phyloP scores from a whole-genome alignment of 2,888 invertebrate species.

The Coelopa pilipes region DNA sequence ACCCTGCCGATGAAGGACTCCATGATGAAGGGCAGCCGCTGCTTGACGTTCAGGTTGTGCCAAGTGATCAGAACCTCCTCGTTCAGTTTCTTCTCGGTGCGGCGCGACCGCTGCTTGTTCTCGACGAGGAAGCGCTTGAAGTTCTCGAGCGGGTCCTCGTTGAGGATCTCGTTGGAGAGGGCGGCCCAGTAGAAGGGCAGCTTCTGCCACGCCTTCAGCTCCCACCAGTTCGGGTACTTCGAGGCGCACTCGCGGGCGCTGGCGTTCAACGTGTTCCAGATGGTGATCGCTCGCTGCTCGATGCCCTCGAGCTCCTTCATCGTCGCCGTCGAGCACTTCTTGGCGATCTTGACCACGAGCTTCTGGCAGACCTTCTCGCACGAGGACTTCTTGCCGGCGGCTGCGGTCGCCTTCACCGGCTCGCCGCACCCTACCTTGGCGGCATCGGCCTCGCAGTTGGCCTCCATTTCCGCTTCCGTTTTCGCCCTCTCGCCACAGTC shows the following conservation, averaged over 20 bases:
- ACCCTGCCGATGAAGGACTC: conserved; percentile 51
- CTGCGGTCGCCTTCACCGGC: not conserved
- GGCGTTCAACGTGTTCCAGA: conserved; percentile 41
- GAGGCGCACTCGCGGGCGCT: not conserved
- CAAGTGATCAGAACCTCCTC: conserved; percentile 38
- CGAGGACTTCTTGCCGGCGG: not conserved
- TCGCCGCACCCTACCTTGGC: not conserved
- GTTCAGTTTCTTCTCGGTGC: conserved; percentile 5
- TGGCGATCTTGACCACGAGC: conserved; percentile 12
- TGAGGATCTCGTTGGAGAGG: conserved; percentile 45
- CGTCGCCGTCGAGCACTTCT: conserved; percentile 31
- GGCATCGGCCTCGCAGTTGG: conserved; percentile 6
- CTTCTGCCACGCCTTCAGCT: conserved; percentile 43
- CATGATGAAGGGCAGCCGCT: conserved; percentile 52
- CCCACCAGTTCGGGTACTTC: conserved; percentile 48
- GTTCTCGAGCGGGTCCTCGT: conserved; percentile 49
- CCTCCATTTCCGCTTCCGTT: not conserved
- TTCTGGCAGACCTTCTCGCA: conserved; percentile 23
- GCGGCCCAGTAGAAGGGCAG: conserved; percentile 53
- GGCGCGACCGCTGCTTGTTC: conserved; percentile 5
- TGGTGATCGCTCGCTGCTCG: conserved; percentile 39
- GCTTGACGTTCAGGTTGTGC: conserved; percentile 40
- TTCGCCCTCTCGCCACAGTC: not conserved
- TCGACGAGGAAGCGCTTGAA: conserved; percentile 45
- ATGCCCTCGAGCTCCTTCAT: conserved; percentile 33